These are phyloP conservation scores for Gulo gulo DNA, from an alignment of 2,113 vertebrate genomes.

Conservation along the genomic window DNA sequence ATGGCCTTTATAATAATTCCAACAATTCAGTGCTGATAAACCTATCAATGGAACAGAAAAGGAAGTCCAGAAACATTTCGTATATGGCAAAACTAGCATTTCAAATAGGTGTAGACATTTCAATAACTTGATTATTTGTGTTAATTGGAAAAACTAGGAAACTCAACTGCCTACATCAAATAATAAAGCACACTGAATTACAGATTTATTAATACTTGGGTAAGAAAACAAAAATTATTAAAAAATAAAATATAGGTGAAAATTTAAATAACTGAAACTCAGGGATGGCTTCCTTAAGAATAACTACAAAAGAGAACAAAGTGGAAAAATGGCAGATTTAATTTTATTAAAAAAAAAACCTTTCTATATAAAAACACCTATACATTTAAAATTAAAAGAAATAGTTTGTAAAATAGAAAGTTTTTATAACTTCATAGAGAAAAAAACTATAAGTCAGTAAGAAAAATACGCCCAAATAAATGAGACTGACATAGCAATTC, in stretches of 20 bases:
- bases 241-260: not conserved
- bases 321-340: not conserved
- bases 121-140: not conserved
- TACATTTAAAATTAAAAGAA: not conserved
- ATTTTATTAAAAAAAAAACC: not conserved
- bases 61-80: not conserved
- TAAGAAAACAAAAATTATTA: not conserved
- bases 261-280: not conserved
- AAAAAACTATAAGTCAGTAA: not conserved
- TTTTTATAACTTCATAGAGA: not conserved
- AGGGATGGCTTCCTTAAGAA: not conserved
- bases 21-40: not conserved
- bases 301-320: not conserved
- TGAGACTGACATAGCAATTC: not conserved
- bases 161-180: not conserved
- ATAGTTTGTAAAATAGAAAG: not conserved
- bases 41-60: not conserved
- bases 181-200: not conserved
- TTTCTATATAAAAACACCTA: not conserved
- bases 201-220: not conserved
- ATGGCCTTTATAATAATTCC: not conserved
- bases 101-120: not conserved
- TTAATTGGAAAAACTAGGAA: not conserved
- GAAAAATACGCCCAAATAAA: not conserved
- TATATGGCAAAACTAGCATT: not conserved